These are phyloP conservation scores for Arctia plantaginis DNA, from an alignment of 2,888 invertebrate species.

Conservation along the genomic window DNA sequence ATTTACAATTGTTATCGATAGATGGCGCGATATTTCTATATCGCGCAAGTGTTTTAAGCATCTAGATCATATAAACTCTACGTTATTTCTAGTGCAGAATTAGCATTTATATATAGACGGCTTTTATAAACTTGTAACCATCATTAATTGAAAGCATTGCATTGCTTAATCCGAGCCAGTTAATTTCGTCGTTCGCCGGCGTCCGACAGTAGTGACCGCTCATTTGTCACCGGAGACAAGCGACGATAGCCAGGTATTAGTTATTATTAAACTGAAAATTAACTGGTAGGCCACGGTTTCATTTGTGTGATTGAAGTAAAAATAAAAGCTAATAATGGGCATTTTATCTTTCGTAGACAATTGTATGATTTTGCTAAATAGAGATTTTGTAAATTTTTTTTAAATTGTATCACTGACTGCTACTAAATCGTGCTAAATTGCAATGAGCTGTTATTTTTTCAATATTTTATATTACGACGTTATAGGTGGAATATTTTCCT, in stretches of 20 bases:
- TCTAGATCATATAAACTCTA: background rate
- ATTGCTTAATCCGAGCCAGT: slow-evolving; percentile 26
- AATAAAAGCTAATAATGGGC: no score
- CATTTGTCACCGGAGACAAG: slow-evolving; percentile 24
- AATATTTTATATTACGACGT: no score
- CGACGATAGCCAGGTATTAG: slow-evolving; percentile 16
- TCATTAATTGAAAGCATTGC: slow-evolving; percentile 5
- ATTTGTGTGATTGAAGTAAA: no score
- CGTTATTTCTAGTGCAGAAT: background rate
- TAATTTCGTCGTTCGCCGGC: slow-evolving; percentile 31
- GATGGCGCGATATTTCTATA: background rate
- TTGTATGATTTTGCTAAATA: no score
- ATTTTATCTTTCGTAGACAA: no score
- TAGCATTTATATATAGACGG: background rate
- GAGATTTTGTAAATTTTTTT: no score
- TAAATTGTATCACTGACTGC: no score
- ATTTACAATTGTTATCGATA: background rate
- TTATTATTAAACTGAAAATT: slow-evolving; percentile 19
- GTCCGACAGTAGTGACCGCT: slow-evolving; percentile 24
- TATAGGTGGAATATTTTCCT: no score
- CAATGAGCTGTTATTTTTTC: no score
- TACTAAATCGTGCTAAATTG: no score
- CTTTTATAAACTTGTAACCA: background rate
- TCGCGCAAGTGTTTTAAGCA: background rate
- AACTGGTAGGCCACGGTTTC: background rate